Conservation (phyloP, 2,888 invertebrate species). For the Orchestes rusci region DNA sequence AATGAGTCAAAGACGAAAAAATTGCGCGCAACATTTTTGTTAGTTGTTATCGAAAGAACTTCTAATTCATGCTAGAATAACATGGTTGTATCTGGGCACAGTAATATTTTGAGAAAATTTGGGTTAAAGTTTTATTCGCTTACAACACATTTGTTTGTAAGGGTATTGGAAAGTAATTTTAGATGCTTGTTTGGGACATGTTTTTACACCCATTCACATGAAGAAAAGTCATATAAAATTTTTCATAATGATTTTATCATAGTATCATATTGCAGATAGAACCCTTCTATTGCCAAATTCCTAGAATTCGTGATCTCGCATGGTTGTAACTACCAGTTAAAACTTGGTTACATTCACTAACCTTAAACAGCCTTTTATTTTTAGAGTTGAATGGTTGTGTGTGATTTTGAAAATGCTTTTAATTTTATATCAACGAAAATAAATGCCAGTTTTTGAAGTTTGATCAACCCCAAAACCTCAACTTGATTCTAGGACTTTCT, state of each 20-base stretch:
- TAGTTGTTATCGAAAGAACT: no score
- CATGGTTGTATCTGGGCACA: neutral
- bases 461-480: no score
- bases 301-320: neutral
- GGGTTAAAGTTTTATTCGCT: neutral
- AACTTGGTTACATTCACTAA: neutral
- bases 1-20: no score
- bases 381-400: slow-evolving; percentile 3
- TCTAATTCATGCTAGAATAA: slow-evolving; percentile 1
- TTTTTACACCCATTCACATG: neutral
- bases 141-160: neutral
- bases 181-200: neutral
- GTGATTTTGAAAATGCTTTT: neutral
- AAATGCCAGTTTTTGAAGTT: no score
- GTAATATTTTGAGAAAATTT: neutral
- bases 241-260: neutral
- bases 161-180: neutral
- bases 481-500: no score
- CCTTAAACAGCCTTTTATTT: neutral
- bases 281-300: neutral
- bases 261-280: neutral
- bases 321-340: neutral
- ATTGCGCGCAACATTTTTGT: no score
- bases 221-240: neutral
- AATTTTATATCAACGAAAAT: no score